Base-by-base conservation (phyloP, 2,113 vertebrate species). In the Protobothrops mucrosquamatus region DNA sequence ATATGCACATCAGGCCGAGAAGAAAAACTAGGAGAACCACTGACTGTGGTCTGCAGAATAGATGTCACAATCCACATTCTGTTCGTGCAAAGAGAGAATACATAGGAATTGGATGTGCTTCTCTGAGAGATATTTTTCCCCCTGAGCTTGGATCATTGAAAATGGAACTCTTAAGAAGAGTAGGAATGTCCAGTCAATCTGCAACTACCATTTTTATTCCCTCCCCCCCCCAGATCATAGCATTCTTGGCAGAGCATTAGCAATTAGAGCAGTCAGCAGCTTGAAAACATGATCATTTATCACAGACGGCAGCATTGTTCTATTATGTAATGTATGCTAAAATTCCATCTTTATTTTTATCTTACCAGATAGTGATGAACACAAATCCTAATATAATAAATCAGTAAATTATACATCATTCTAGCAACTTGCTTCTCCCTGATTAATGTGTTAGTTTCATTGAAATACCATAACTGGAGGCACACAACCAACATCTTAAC, bases 371-470 rank as follows among this genome's bases (percentile, higher is more conserved):
- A 52, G 95, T 1, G 43, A 90, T 86, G 92, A 94, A 93, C 2
- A 23, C 93, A 93, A 12, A 52, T 61, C 34, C 87, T 57, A 81
- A 92, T 87, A 92, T 92, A 94, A 89, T 11, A 89, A 61, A 34
- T 23, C 94, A 29, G 92, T 92, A 91, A 95, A 29, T 87, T 64
- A 89, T 94, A 39, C 3, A 56, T 87, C 59, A 93, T 93, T 89
- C 94, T 93, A 93, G 92, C 93, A 94, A 92, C 92, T 87, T 88
- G 64, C 52, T 86, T 94, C 61, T 46, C 43, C 57, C 89, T 95
- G 94, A 96, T 34, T 94, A 95, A 95, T 93, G 89, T 89, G 92
- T 93, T 96, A 54, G 94, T 95, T 95, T 96, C 89, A 89, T 26
- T 9, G 0, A 95, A 94, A 93, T 91, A 91, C 85, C 85, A 87